Percentiles rank a stretch among this genome's conserved stretches.
Conservation (phyloP, 2,797 vertebrate genomes). For the Aselliscus stoliczkanus region DNA sequence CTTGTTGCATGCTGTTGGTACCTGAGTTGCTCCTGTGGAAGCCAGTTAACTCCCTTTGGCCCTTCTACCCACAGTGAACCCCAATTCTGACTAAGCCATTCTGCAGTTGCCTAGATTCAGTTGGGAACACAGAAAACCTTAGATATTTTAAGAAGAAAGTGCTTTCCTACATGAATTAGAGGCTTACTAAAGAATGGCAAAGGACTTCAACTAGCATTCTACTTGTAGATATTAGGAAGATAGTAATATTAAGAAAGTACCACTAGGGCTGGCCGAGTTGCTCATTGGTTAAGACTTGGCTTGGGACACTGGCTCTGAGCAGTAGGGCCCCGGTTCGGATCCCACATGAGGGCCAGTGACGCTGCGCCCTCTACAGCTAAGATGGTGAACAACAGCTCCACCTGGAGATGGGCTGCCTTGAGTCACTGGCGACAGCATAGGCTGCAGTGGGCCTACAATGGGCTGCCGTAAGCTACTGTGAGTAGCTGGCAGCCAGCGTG, state of each 20-base stretch:
- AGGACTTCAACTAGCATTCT: neutral
- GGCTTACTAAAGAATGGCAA: neutral
- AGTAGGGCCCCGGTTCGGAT: no score
- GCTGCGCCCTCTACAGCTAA: no score
- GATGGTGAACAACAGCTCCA: no score
- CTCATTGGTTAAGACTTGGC: no score
- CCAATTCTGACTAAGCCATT: neutral
- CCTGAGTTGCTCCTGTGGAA: neutral
- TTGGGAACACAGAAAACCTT: neutral
- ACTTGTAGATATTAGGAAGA: neutral
- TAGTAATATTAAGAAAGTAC: neutral
- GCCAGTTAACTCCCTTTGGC: neutral
- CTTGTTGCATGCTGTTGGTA: neutral
- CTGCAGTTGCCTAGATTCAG: neutral
- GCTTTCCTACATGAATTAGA: neutral
- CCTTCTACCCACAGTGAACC: neutral
- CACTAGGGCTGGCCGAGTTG: no score
- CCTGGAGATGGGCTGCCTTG: no score
- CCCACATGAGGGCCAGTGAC: no score
- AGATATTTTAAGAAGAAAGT: conserved; percentile 5
- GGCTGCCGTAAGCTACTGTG: no score
- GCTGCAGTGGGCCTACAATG: no score
- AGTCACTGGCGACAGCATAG: no score
- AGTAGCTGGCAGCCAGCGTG: no score
- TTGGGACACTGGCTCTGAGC: no score